A percentile compares a stretch with the other conserved stretches of the same genome.
phyloP scores from a whole-genome alignment of 2,113 vertebrate genomes.

The Myotis brandtii region DNA sequence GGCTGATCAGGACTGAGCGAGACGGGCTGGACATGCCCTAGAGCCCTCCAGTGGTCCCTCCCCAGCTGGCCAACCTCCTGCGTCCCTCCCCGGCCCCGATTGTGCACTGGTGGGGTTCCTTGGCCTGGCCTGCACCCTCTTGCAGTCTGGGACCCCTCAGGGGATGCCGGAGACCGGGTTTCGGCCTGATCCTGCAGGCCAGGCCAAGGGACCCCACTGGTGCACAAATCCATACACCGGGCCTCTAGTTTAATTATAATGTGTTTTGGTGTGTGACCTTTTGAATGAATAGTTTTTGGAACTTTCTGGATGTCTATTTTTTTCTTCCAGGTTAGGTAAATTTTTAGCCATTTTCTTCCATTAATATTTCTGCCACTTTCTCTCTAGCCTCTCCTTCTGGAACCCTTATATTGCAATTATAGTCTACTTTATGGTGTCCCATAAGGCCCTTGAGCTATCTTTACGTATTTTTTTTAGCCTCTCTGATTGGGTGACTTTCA shows the following conservation, averaged over 20 bases:
- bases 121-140: too few species aligned
- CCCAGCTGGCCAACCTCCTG: too few species aligned
- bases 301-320: background rate
- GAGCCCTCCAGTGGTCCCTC: too few species aligned
- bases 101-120: too few species aligned
- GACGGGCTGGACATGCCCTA: too few species aligned
- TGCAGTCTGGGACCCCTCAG: too few species aligned
- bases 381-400: background rate
- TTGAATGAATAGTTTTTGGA: background rate
- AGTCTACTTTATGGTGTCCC: background rate
- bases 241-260: background rate
- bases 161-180: too few species aligned
- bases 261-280: background rate
- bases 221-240: too few species aligned
- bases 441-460: background rate
- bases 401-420: background rate
- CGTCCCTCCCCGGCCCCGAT: too few species aligned
- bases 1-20: too few species aligned
- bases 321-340: background rate
- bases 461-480: background rate
- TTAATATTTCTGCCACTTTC: background rate
- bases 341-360: background rate
- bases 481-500: background rate
- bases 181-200: too few species aligned
- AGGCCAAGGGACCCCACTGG: too few species aligned